Evolutionary conservation across 2,797 vertebrate species (phyloP), one percentile per base, ranked within the genome.

Genomic region (Peromyscus eremicus): DNA sequence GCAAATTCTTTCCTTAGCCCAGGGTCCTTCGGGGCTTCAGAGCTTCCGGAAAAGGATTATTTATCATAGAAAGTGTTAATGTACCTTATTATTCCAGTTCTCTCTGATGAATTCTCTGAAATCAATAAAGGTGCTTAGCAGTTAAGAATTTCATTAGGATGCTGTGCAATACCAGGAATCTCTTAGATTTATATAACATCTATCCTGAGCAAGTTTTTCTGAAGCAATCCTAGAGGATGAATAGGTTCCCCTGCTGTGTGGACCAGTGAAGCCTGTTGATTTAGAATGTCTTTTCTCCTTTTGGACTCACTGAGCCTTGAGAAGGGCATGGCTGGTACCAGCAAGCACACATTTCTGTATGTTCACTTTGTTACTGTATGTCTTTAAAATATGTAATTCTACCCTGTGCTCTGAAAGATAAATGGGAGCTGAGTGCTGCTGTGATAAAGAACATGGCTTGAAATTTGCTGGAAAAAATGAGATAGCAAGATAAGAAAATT

Each of bases 11-110:
- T 96, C 96, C 92, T 97, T 37, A 91, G 81, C 49, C 89, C 73
- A 91, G 62, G 37, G 81, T 96, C 88, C 95, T 97, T 64, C 2
- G 52, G 92, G 84, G 77, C 81, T 95, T 91, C 91, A 88, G 84
- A 64, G 81, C 92, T 95, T 94, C 83, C 84, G 64, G 57, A 97
- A 93, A 96, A 92, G 77, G 92, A 97, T 97, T 97, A 94, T 90
- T 85, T 73, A 94, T 89, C 37, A 21, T 86, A 64, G 71, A 97
- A 97, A 93, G 84, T 94, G 90, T 98, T 97, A 91, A 90, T 92
- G 77, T 97, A 94, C 62, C 88, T 97, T 96, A 96, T 97, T 96
- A 95, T 96, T 94, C 92, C 43, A 94, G 95, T 96, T 97, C 88
- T 94, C 68, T 95, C 87, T 82, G 66, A 97, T 95, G 94, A 93